Percentiles rank a stretch among this genome's conserved stretches.
Evolutionary conservation across 2,797 vertebrate species (phyloP).

Genomic region (Bradypodion pumilum): DNA sequence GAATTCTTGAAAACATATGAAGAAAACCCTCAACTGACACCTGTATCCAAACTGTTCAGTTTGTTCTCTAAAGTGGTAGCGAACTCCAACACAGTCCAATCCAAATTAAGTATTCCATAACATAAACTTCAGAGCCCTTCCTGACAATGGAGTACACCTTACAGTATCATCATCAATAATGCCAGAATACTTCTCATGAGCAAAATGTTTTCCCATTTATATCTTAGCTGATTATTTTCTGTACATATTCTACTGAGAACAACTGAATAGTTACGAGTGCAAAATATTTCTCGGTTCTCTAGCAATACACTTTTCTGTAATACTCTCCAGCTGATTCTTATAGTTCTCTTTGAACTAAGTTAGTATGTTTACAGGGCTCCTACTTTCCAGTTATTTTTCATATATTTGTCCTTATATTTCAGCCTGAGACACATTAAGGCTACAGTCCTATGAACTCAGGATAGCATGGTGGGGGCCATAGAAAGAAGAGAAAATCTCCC

Average conservation of each 20-base stretch:
- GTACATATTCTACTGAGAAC: background rate
- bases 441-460: background rate
- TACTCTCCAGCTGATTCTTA: too few relatives aligned
- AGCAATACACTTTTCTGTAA: background rate
- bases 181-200: background rate
- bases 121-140: background rate
- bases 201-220: background rate
- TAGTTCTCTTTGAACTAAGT: background rate
- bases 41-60: conserved; percentile 30
- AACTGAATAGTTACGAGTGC: background rate
- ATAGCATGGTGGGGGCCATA: too few relatives aligned
- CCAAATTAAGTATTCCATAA: background rate
- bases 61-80: conserved; percentile 25
- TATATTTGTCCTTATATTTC: background rate
- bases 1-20: conserved; percentile 50
- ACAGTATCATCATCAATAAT: background rate
- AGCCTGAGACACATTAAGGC: background rate
- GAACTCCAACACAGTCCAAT: conserved; percentile 14
- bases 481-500: too few relatives aligned
- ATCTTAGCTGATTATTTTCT: background rate
- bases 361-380: background rate
- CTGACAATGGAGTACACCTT: background rate
- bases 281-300: background rate
- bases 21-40: conserved; percentile 51
- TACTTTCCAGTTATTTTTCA: background rate